Conservation (phyloP, 2,888 invertebrate genomes). For the Heliconius cydno region DNA sequence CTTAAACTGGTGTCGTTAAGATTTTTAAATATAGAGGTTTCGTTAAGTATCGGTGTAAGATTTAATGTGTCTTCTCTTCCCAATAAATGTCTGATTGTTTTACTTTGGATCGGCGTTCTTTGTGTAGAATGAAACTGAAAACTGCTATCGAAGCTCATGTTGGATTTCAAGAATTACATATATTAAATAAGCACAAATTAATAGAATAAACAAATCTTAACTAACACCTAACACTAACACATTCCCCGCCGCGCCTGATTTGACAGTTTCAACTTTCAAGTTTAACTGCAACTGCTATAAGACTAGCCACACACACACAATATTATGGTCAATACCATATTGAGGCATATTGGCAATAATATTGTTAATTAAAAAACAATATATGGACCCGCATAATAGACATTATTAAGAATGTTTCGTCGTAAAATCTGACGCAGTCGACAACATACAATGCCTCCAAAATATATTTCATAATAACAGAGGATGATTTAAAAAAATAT, state of each 20-base stretch:
- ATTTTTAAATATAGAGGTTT: constrained; percentile 76
- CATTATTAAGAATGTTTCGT: too few relatives aligned
- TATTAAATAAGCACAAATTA: constrained; percentile 2
- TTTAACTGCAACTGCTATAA: not conserved
- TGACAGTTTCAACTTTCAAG: constrained; percentile 10
- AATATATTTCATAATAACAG: too few relatives aligned
- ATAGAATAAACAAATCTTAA: not conserved
- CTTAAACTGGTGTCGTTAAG: constrained; percentile 76
- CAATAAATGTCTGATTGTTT: constrained; percentile 65
- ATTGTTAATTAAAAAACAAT: too few relatives aligned
- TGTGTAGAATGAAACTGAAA: constrained; percentile 68
- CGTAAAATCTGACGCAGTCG: too few relatives aligned
- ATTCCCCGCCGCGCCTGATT: constrained; percentile 12
- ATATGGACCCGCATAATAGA: too few relatives aligned
- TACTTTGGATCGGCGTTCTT: constrained; percentile 68
- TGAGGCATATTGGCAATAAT: too few relatives aligned
- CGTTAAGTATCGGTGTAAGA: constrained; percentile 75
- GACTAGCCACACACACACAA: too few relatives aligned
- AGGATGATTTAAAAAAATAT: too few relatives aligned
- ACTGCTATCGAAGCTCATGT: constrained; percentile 51
- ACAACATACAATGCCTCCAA: too few relatives aligned
- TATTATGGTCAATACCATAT: too few relatives aligned
- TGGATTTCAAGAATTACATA: not conserved
- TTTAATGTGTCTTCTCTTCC: constrained; percentile 75
- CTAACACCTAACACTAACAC: not conserved